These are phyloP conservation scores for Argentina silus DNA, from an alignment of 2,797 vertebrate species.

Conservation along the genomic window DNA sequence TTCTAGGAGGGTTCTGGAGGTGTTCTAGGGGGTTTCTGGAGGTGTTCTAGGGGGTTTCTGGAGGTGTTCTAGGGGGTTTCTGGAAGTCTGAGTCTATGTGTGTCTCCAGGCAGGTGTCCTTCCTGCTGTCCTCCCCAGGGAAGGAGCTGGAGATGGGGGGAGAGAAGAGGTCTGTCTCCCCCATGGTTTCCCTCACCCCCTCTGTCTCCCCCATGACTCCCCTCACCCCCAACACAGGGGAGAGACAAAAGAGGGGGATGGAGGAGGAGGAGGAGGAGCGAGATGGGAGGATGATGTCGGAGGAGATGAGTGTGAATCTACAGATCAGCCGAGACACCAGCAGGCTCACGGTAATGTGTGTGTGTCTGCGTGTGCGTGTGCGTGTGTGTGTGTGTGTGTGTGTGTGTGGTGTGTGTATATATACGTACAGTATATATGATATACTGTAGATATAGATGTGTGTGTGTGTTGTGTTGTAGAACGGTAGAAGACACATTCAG, in stretches of 20 bases:
- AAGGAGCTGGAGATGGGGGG: constrained; percentile 8
- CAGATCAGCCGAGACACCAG: constrained; percentile 24
- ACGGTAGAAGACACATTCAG: constrained; percentile 41
- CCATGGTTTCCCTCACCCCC: no score
- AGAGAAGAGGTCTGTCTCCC: constrained; percentile 3
- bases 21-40: no score
- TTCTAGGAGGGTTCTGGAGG: no score
- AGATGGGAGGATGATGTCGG: neutral
- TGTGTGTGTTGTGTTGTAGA: constrained; percentile 39
- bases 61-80: no score
- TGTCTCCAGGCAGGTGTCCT: constrained; percentile 41
- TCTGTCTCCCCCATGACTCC: constrained; percentile 10
- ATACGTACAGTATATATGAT: no score
- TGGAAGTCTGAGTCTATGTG: no score
- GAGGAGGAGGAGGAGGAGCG: constrained; percentile 9
- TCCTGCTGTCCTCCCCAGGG: constrained; percentile 32
- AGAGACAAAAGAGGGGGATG: neutral
- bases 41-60: no score
- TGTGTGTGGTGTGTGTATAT: no score
- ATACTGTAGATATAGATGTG: no score
- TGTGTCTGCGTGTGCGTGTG: neutral
- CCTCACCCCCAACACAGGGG: constrained; percentile 6
- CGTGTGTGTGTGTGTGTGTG: no score
- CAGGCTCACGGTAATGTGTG: constrained; percentile 19
- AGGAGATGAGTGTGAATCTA: constrained; percentile 22